Base-by-base conservation (phyloP, 2,113 vertebrate species). In the Ginglymostoma cirratum region DNA sequence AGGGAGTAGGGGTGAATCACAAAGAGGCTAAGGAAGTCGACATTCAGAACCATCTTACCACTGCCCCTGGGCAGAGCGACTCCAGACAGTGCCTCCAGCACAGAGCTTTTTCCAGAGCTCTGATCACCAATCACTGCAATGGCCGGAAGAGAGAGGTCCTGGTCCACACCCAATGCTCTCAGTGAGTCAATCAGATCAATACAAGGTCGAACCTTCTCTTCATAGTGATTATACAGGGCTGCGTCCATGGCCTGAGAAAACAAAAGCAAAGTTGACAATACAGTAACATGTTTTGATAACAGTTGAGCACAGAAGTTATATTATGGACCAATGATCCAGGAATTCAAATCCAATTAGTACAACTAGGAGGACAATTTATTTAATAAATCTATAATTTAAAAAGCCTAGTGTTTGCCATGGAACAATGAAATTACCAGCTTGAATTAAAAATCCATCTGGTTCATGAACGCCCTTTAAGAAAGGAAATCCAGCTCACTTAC, bases 81-180 rank as follows among this genome's bases (percentile, higher is more conserved):
- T 61, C 90, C 90, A 12, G 90, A 94, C 17, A 94, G n/a, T n/a
- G 90, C 90, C 90, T 94, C 90, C 19, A 94, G 90, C 34, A 94
- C 90, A 42, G 65, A 67, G 90, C 90, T 96, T 65, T 96, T 96
- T 17, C 96, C 96, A 61, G 96, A 96, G 61, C 96, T 96, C 61
- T 96, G 96, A 70, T 96, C 96, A 65, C 96, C 95, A 48, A 96
- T 96, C 24, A 96, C 96, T 5, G 95, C 96, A 27, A 96, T 89
- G 45, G 96, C 72, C 5, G 96, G 96, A 10, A 96, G 67, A 52
- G 95, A 45, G 30, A 96, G 61, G 23, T 96, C 96, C 95, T 96
- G 66, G 12, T 96, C 96, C 80, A 96, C 85, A 61, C 96, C 96
- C 66, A 96, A 80, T 17, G 70, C 61, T 55, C 96, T 80, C 67